phyloP scores from a whole-genome alignment of 2,113 vertebrate genomes.

The Corydoras sp. region DNA sequence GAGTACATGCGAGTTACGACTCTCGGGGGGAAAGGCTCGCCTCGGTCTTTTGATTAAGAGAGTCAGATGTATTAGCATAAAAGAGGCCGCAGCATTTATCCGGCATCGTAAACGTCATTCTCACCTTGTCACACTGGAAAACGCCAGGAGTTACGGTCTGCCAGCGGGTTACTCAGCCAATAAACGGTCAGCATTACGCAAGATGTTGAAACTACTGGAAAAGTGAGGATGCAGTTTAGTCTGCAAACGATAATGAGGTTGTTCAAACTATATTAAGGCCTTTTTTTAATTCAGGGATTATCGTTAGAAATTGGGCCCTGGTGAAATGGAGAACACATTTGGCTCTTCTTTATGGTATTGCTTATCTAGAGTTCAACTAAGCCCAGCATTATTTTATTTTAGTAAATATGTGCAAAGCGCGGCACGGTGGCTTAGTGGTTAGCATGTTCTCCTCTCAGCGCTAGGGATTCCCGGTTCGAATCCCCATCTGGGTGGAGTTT shows the following conservation, averaged over 20 bases:
- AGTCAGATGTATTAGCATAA: slow-evolving; percentile 41
- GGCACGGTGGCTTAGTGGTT: too few relatives aligned
- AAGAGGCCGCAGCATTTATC: slow-evolving; percentile 33
- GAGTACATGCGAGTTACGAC: slow-evolving; percentile 30
- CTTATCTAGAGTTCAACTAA: too few relatives aligned
- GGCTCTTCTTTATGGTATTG: too few relatives aligned
- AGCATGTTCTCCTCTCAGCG: too few relatives aligned
- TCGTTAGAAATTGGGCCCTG: neutral
- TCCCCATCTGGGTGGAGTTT: too few relatives aligned
- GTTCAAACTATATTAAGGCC: neutral
- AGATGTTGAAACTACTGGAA: slow-evolving; percentile 11
- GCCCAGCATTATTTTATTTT: too few relatives aligned
- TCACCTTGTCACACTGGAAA: slow-evolving; percentile 35
- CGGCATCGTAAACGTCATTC: slow-evolving; percentile 39
- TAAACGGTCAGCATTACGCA: slow-evolving; percentile 18
- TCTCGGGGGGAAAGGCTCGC: slow-evolving; percentile 35
- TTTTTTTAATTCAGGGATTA: slow-evolving; percentile 5
- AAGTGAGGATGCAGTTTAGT: slow-evolving; percentile 12
- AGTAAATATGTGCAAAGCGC: too few relatives aligned
- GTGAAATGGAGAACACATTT: too few relatives aligned
- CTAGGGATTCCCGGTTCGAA: too few relatives aligned
- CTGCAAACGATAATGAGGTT: neutral
- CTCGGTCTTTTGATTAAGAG: slow-evolving; percentile 36
- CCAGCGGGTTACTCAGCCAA: slow-evolving; percentile 33
- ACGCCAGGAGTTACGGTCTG: slow-evolving; percentile 30